Evolutionary conservation across 2,797 vertebrate genomes (phyloP).

Genomic region (Anisognathus igniventris): DNA sequence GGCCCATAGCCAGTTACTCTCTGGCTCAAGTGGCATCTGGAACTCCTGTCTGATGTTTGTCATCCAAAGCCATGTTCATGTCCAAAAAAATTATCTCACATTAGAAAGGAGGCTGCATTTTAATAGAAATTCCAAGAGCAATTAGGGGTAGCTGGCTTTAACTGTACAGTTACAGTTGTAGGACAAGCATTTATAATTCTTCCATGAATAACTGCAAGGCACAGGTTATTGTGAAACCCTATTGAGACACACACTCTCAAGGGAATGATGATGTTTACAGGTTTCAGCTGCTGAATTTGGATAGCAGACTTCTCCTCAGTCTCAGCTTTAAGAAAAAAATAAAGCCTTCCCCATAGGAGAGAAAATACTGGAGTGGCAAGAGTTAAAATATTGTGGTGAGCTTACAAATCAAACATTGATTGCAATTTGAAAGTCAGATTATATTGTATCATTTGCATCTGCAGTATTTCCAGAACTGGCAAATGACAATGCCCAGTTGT

Average conservation of each 20-base stretch:
- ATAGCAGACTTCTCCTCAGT: background rate
- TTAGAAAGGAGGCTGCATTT: background rate
- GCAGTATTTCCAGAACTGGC: background rate
- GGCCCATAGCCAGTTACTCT: background rate
- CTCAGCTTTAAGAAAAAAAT: background rate
- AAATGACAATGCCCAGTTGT: background rate
- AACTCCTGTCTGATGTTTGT: background rate
- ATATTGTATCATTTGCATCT: background rate
- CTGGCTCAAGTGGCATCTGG: background rate
- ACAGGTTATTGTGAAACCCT: background rate
- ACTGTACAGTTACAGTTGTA: background rate
- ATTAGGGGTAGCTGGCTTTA: background rate
- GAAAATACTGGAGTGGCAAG: background rate
- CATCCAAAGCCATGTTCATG: background rate
- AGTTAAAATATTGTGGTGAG: background rate
- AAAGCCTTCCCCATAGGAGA: fast-evolving
- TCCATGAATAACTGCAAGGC: background rate
- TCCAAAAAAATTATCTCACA: background rate
- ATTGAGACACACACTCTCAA: background rate
- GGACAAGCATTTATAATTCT: background rate
- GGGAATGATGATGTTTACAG: background rate
- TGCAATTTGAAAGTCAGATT: constrained; percentile 27
- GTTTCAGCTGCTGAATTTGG: background rate
- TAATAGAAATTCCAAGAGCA: background rate
- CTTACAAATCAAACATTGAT: background rate